Conservation (phyloP, 2,888 invertebrate genomes). For the Sinopyrophorus schimmeli region DNA sequence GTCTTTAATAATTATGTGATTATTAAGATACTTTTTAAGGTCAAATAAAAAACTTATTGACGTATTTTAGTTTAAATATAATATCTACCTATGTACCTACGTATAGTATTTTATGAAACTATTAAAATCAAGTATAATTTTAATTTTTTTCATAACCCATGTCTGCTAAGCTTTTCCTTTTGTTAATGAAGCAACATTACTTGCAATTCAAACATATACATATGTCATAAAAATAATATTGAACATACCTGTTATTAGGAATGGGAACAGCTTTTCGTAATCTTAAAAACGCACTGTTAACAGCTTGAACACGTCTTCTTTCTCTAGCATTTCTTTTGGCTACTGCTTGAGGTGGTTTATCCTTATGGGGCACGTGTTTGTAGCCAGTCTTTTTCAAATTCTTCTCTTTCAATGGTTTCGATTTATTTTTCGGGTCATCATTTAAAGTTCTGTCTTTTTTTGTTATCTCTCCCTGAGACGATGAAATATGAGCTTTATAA, state of each 20-base stretch:
- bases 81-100: too few relatives aligned
- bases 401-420: slow-evolving; percentile 38
- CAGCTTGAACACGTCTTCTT: slow-evolving; percentile 65
- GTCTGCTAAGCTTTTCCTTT: too few relatives aligned
- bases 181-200: too few relatives aligned
- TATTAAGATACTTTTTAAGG: too few relatives aligned
- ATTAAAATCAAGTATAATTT: too few relatives aligned
- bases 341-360: slow-evolving; percentile 63
- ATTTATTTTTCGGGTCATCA: slow-evolving; percentile 24
- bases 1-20: too few relatives aligned
- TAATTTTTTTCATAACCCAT: too few relatives aligned
- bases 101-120: too few relatives aligned
- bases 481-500: slow-evolving; percentile 39
- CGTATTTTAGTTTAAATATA: too few relatives aligned
- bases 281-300: slow-evolving; percentile 64
- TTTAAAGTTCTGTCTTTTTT: slow-evolving; percentile 26
- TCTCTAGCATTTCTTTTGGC: slow-evolving; percentile 65
- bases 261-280: slow-evolving; percentile 63
- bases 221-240: too few relatives aligned
- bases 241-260: slow-evolving; percentile 54
- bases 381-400: slow-evolving; percentile 38
- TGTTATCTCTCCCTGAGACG: slow-evolving; percentile 32
- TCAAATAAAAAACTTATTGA: too few relatives aligned
- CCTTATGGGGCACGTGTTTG: slow-evolving; percentile 54
- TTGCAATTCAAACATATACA: too few relatives aligned